Evolutionary conservation across 2,113 vertebrate genomes (phyloP), one percentile per base, ranked within the genome.

Genomic region (Oncorhynchus nerka): DNA sequence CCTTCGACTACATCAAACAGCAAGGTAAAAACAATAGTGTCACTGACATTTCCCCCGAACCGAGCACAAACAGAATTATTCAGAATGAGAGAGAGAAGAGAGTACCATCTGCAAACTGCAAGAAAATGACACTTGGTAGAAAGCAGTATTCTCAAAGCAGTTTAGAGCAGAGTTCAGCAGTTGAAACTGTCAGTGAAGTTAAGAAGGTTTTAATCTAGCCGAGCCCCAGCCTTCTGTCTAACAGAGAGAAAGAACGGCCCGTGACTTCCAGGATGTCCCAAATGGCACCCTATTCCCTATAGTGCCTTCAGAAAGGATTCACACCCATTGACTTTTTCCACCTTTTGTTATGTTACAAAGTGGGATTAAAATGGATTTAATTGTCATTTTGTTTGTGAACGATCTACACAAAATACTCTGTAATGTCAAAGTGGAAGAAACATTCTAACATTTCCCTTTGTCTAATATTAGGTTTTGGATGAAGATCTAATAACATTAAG

Each of bases 1-100:
- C 86, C 86, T 84, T 87, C 85, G 76, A 86, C 83, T 79, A 92
- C 92, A 93, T 94, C 93, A 93, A 94, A 94, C 85, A 59, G 84
- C 83, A 74, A 88, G 83, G 81, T 89, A 88, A 87, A 92, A 89
- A 89, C 90, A 91, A 91, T 86, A 79, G 88, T 90, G 89, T 92
- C 89, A 89, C 85, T 90, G 91, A 90, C 89, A 88, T 87, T 78
- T 87, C 83, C 85, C 86, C 87, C 84, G 90, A 92, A 92, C 80
- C 79, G 73, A 68, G 86, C 90, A 93, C 92, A 94, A 94, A 93
- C 91, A 90, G 92, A 94, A 93, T 94, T 93, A 93, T 93, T 93
- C 89, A 94, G 75, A 77, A 79, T 22, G 78, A 71, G 79, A 79
- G 73, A 28, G 34, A 76, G 57, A 75, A 86, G 79, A 32, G 80